Evolutionary conservation across 2,113 vertebrate species (phyloP).

Genomic region (Polypterus senegalus): DNA sequence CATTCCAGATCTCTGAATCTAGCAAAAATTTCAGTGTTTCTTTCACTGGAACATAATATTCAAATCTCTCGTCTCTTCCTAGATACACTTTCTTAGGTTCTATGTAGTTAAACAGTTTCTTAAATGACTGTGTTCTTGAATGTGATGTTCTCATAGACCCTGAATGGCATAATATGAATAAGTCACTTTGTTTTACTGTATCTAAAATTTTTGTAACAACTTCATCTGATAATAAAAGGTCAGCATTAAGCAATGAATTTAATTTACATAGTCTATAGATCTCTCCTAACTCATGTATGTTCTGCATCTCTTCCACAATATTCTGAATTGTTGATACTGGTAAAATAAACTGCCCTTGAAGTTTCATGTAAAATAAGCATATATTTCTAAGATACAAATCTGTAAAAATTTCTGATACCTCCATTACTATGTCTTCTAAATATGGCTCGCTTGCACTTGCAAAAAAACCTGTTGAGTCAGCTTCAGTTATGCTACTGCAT

Average conservation of each 20-base stretch:
- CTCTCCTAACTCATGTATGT: slow-evolving; percentile 24
- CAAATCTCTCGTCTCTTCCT: slow-evolving; percentile 20
- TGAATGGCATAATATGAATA: slow-evolving; percentile 19
- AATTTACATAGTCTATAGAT: slow-evolving; percentile 23
- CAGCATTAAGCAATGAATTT: slow-evolving; percentile 14
- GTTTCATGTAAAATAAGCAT: slow-evolving; percentile 25
- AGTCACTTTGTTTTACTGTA: slow-evolving; percentile 18
- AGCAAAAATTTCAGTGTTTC: slow-evolving; percentile 18
- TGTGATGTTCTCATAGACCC: slow-evolving; percentile 15
- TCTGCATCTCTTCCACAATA: slow-evolving; percentile 24
- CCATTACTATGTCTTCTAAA: too few species aligned
- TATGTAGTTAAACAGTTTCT: background rate
- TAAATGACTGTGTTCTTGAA: slow-evolving; percentile 8
- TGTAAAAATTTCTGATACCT: slow-evolving; percentile 8
- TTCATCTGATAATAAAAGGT: slow-evolving; percentile 22
- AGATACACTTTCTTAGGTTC: slow-evolving; percentile 16
- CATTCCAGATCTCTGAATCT: slow-evolving; percentile 10
- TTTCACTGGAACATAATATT: slow-evolving; percentile 21
- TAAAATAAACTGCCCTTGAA: slow-evolving; percentile 23
- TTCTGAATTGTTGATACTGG: slow-evolving; percentile 29
- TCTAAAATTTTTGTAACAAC: slow-evolving; percentile 17
- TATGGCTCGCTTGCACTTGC: too few species aligned
- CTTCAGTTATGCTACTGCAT: too few species aligned
- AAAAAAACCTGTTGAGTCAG: too few species aligned
- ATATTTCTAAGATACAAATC: slow-evolving; percentile 19